These are phyloP conservation scores for Stichodactyla helianthus DNA, from an alignment of 64 coral and sea anemone genomes.

Conservation along the genomic window DNA sequence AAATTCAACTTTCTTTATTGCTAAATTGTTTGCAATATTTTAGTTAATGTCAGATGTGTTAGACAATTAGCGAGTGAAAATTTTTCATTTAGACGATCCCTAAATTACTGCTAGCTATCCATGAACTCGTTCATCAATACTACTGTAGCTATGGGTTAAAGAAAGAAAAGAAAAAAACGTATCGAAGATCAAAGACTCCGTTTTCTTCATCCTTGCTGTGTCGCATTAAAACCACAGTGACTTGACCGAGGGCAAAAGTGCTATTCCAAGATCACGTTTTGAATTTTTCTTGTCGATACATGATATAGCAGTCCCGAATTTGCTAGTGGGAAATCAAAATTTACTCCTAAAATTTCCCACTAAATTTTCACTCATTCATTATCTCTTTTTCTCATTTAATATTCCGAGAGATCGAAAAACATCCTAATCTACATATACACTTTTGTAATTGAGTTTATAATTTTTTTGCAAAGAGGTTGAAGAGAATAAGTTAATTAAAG, in stretches of 20 bases:
- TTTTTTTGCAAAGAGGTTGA: neutral
- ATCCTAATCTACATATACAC: neutral
- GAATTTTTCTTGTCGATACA: neutral
- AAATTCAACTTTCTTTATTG: neutral
- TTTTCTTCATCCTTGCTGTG: neutral
- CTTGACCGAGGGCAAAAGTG: neutral
- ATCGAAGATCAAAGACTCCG: neutral
- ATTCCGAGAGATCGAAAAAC: neutral
- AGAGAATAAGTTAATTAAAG: neutral
- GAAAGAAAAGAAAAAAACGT: neutral
- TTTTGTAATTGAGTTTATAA: neutral
- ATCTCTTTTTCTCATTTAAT: neutral
- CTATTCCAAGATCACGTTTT: neutral
- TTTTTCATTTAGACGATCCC: neutral
- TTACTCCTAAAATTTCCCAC: neutral
- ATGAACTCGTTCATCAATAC: neutral
- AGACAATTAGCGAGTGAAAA: neutral
- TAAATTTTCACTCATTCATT: neutral
- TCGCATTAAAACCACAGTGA: neutral
- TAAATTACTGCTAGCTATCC: neutral
- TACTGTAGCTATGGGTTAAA: neutral
- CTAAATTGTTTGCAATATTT: constrained; percentile 1
- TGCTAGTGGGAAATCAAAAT: neutral
- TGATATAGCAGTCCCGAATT: neutral
- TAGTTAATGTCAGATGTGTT: neutral